Evolutionary conservation across 37 sponge, comb jelly and placozoan species (phyloP).

Genomic region (Petrosia ficiformis): DNA sequence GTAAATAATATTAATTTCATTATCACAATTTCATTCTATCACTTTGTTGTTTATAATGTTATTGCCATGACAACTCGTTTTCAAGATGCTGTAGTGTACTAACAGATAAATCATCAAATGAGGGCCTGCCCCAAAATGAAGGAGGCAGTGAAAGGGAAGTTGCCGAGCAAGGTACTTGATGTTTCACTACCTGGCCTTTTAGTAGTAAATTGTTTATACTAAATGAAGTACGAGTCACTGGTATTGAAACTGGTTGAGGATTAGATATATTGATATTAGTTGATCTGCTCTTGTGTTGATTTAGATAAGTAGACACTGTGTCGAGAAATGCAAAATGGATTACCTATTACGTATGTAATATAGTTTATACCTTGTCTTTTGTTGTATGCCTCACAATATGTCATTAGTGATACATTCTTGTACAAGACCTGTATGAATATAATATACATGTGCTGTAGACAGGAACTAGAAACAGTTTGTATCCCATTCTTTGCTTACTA

Average conservation of each 20-base stretch:
- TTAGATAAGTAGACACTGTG: too few relatives aligned
- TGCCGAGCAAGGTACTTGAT: not conserved
- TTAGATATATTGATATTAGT: not conserved
- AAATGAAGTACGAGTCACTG: not conserved
- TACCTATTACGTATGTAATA: too few relatives aligned
- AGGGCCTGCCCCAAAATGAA: slow-evolving; percentile 29
- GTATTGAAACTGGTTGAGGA: not conserved
- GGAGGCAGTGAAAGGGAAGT: slow-evolving; percentile 22
- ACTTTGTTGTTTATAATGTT: not conserved
- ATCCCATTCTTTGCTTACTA: slow-evolving; percentile 25
- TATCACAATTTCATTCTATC: not conserved
- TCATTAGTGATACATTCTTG: slow-evolving; percentile 17
- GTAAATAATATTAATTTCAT: too few relatives aligned
- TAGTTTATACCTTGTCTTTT: slow-evolving; percentile 59
- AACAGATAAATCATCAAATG: not conserved
- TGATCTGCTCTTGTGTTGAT: too few relatives aligned
- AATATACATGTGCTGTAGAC: not conserved
- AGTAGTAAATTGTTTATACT: not conserved
- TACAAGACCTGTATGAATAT: slow-evolving; percentile 42
- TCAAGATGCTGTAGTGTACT: not conserved
- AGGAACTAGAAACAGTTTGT: not conserved
- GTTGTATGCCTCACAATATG: slow-evolving; percentile 58
- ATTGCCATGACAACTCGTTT: not conserved
- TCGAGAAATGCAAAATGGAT: too few relatives aligned
- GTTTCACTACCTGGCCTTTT: not conserved